Percentiles rank a stretch among this genome's conserved stretches.
Evolutionary conservation across 2,113 vertebrate species (phyloP).

Genomic region (Nanorana parkeri): DNA sequence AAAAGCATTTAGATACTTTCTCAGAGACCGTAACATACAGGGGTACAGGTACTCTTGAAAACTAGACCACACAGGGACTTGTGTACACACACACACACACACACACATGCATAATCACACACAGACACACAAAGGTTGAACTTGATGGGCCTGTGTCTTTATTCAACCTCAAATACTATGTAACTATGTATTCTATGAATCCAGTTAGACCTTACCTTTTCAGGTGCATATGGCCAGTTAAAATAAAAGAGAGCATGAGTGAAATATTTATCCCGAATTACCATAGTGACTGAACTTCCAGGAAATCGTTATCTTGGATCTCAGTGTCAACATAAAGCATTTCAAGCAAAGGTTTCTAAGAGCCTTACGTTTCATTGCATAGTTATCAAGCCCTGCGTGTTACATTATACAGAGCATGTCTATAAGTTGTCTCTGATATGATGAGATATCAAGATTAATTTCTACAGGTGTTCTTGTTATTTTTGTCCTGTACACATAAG

Average conservation of each 20-base stretch:
- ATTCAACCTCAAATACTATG: no score
- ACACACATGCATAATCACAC: no score
- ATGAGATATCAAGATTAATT: constrained; percentile 12
- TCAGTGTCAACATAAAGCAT: constrained; percentile 17
- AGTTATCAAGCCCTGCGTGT: neutral
- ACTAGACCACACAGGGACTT: no score
- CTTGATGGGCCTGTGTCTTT: no score
- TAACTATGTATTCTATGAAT: no score
- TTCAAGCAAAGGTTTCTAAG: constrained; percentile 7
- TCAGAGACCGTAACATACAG: no score
- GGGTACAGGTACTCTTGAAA: no score
- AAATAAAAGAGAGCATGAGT: neutral
- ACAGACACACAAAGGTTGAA: no score
- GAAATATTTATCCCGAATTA: constrained; percentile 11
- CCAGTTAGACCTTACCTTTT: no score
- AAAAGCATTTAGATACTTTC: no score
- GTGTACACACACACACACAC: no score
- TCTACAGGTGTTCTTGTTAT: neutral
- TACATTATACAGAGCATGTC: neutral
- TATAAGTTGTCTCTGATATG: neutral
- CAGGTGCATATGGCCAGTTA: neutral
- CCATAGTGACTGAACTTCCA: constrained; percentile 16
- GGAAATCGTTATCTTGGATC: constrained; percentile 25
- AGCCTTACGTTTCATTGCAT: neutral
- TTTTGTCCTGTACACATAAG: no score